Base-by-base conservation (phyloP, 2,888 invertebrate species). In the Eumacrocentrus americanus region DNA sequence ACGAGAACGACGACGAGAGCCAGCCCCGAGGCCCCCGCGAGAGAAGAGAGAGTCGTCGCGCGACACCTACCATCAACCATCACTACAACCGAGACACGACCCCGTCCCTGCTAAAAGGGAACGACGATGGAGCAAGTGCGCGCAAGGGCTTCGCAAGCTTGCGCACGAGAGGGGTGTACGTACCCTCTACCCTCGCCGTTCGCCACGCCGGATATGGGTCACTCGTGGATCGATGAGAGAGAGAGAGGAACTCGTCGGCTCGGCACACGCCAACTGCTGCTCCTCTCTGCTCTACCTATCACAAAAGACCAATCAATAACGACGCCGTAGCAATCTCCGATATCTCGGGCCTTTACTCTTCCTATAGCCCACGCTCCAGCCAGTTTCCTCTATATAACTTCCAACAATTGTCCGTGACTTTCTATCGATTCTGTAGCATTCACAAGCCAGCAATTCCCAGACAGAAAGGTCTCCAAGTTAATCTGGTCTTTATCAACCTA, bases 241-340 rank as follows among this genome's bases (percentile, higher is more conserved):
- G 61, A 42, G 55, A 60, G 38, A 29, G 50, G 37, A 53, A 56
- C 48, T 25, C 42, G 29, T 46, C 42, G 34, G 42, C 11, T 42
- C 40, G 34, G 35, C 52, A 54, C 81, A 84, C 83, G 62, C 84
- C 84, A 81, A 61, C 64, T 58, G 48, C 60, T 64, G 83, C 82
- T 57, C 84, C 84, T 72, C 79, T 81, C 64, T 83, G 1, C 82
- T 82, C 60, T 83, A 83, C 18, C 64, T 72, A 72, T 70, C 70
- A 69, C 71, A 73, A 77, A 75, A 78, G 75, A 76, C 78, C 77
- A 79, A 79, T 79, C 79, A 78, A 79, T 79, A 79, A 61, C 63
- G 37, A 47, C 71, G 70, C 68, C 68, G 70, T 67, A 68, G 68
- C 71, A 75, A 74, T 74, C 71, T 72, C 68, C 75, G 69, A 76